Evolutionary conservation across 2,888 invertebrate species (phyloP).

Genomic region (Ochlodes sylvanus): DNA sequence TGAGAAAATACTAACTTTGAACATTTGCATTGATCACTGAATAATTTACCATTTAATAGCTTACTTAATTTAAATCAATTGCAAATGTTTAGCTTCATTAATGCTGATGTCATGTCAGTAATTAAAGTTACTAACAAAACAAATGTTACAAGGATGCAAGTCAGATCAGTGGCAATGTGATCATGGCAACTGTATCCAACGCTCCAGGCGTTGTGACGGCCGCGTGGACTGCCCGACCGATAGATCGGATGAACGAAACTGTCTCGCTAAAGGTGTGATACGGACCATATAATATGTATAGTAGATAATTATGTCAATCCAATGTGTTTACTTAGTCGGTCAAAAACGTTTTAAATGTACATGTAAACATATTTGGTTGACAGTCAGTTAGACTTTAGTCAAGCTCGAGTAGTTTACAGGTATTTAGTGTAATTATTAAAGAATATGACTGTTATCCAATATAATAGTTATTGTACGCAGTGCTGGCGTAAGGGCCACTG

Average conservation of each 20-base stretch:
- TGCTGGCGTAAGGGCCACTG: too few relatives aligned
- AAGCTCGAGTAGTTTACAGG: neutral
- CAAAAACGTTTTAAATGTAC: neutral
- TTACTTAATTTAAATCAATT: neutral
- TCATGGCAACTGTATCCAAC: slow-evolving; percentile 87
- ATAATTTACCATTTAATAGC: neutral
- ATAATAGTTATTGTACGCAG: too few relatives aligned
- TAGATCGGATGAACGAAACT: slow-evolving; percentile 90
- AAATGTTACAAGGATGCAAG: slow-evolving; percentile 85
- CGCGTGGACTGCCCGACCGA: slow-evolving; percentile 89
- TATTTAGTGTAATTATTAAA: neutral
- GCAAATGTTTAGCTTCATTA: neutral
- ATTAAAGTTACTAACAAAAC: slow-evolving; percentile 18
- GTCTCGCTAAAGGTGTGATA: slow-evolving; percentile 76
- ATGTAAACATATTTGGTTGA: neutral
- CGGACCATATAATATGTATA: neutral
- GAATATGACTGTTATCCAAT: too few relatives aligned
- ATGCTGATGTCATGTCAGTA: slow-evolving; percentile 5
- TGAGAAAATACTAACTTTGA: slow-evolving; percentile 6
- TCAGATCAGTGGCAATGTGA: slow-evolving; percentile 90
- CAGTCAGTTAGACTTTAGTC: neutral
- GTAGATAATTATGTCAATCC: neutral
- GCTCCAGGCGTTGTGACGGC: slow-evolving; percentile 86
- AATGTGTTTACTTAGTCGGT: neutral
- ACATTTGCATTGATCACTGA: slow-evolving; percentile 25